Evolutionary conservation across 2,797 vertebrate species (phyloP).

Genomic region (Peromyscus nudipes): DNA sequence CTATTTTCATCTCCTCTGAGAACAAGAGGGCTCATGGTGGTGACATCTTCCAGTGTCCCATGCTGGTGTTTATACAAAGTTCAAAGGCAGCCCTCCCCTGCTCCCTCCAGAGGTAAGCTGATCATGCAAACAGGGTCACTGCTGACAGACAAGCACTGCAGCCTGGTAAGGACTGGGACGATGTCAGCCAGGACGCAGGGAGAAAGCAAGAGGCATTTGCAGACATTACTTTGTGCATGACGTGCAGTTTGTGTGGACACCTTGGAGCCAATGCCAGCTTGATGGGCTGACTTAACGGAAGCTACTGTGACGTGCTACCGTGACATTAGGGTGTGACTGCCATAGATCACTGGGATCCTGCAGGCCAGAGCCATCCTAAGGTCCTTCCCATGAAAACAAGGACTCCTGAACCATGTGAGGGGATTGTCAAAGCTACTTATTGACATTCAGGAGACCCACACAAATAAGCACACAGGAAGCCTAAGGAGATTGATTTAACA

Average conservation of each 20-base stretch:
- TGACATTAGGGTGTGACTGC: not conserved
- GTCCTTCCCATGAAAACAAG: conserved; percentile 3
- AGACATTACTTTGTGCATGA: conserved; percentile 16
- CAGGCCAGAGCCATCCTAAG: conserved; percentile 12
- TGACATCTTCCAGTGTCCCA: conserved; percentile 1
- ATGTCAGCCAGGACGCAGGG: conserved; percentile 42
- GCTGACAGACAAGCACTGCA: conserved; percentile 54
- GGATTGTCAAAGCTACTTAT: not conserved
- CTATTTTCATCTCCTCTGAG: conserved; percentile 50
- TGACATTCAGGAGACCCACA: conserved; percentile 36
- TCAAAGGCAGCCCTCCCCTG: conserved; percentile 40
- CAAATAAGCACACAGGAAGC: conserved; percentile 42
- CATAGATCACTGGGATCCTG: not conserved
- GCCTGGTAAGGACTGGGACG: conserved; percentile 31
- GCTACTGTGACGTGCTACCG: not conserved
- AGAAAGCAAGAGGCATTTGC: conserved; percentile 57
- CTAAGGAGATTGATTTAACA: not conserved
- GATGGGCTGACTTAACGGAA: not conserved
- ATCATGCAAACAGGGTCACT: conserved; percentile 77
- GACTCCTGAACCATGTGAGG: not conserved
- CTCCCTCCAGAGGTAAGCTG: conserved; percentile 46
- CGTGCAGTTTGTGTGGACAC: conserved; percentile 28
- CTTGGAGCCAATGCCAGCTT: not conserved
- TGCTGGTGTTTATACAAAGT: conserved; percentile 55
- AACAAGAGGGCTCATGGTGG: conserved; percentile 33